Percentiles rank a stretch among this genome's conserved stretches.
Conservation (phyloP, 2,113 vertebrate species). For the Chaetops frenatus region DNA sequence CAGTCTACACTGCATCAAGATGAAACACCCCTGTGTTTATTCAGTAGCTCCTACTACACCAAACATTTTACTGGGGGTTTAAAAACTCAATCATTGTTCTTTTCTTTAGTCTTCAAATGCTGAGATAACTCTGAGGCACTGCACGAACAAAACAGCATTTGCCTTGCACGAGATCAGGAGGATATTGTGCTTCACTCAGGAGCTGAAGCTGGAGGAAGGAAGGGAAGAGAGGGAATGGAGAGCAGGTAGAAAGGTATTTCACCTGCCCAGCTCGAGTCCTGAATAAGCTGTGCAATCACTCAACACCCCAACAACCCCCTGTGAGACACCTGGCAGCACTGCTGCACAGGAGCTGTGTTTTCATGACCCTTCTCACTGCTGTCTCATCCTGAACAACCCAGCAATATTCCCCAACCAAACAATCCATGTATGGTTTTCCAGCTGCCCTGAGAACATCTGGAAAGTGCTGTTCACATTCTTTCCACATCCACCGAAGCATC, state of each 20-base stretch:
- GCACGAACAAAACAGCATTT: background rate
- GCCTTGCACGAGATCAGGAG: background rate
- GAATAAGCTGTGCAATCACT: background rate
- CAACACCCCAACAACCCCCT: background rate
- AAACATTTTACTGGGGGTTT: background rate
- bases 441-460: slow-evolving; percentile 63
- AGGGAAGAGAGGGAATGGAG: background rate
- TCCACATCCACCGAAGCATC: slow-evolving; percentile 38
- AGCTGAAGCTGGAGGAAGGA: background rate
- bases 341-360: background rate
- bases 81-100: background rate
- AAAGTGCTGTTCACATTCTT: slow-evolving; percentile 60
- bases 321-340: background rate
- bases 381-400: background rate
- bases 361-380: background rate
- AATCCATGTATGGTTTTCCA: slow-evolving; percentile 55
- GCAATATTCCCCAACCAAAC: background rate
- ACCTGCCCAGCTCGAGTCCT: background rate
- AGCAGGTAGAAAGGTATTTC: background rate
- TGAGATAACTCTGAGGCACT: background rate
- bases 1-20: background rate
- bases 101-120: background rate
- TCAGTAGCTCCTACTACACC: background rate
- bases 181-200: background rate
- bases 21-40: background rate